These are phyloP conservation scores for Apteryx owenii DNA, from an alignment of 2,113 vertebrate species.

Conservation along the genomic window DNA sequence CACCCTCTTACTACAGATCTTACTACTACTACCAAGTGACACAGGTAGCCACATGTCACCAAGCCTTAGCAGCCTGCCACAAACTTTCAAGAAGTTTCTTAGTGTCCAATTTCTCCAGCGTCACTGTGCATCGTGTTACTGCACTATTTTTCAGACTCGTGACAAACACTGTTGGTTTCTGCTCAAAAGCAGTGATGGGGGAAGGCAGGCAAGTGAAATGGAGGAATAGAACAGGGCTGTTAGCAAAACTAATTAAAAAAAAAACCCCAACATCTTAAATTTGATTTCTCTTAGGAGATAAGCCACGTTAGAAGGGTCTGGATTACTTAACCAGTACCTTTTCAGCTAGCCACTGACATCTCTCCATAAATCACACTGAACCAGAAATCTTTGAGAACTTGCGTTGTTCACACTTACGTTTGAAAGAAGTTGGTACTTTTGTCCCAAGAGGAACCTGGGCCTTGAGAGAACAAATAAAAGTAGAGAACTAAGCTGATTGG, in stretches of 20 bases:
- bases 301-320: neutral
- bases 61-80: neutral
- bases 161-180: neutral
- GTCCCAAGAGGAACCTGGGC: neutral
- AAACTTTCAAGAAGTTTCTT: neutral
- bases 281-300: neutral
- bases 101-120: neutral
- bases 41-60: neutral
- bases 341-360: neutral
- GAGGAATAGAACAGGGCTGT: rapidly evolving
- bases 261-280: neutral
- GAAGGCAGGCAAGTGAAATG: neutral
- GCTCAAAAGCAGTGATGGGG: neutral
- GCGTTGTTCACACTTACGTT: neutral
- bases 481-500: neutral
- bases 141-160: neutral
- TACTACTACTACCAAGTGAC: neutral
- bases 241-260: neutral
- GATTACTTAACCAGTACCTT: neutral
- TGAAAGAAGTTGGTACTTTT: neutral
- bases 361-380: neutral
- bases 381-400: neutral
- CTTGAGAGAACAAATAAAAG: neutral
- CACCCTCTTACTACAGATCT: neutral
- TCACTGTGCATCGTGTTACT: rapidly evolving